Evolutionary conservation across 30 jellyfish, hydroid and myxozoan species (phyloP).

Genomic region (Aurelia coerulea): DNA sequence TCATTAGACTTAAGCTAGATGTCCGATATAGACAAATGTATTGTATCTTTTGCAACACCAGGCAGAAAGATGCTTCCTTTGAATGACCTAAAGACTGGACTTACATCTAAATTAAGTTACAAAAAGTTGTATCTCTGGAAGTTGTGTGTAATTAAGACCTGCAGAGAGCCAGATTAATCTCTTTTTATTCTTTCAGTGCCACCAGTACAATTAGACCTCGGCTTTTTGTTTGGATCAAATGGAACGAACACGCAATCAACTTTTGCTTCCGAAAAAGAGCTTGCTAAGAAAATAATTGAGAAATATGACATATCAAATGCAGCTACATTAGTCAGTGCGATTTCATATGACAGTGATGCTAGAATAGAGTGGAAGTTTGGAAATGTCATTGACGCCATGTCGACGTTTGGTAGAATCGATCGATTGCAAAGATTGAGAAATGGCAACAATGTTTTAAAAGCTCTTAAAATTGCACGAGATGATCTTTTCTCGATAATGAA

Average conservation of each 20-base stretch:
- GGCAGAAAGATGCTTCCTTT: too few relatives aligned
- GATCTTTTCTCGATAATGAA: conserved; percentile 12
- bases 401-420: conserved; percentile 4
- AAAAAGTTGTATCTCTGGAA: neutral
- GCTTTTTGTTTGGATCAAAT: conserved; percentile 50
- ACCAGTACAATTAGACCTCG: conserved; percentile 67
- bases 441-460: conserved; percentile 40
- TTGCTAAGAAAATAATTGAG: conserved; percentile 26
- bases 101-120: too few relatives aligned
- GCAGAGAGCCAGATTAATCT: too few relatives aligned
- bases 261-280: conserved; percentile 56
- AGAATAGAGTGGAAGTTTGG: conserved; percentile 34
- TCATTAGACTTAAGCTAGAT: too few relatives aligned
- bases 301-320: conserved; percentile 25
- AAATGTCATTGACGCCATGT: neutral
- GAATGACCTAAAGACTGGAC: neutral
- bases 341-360: conserved; percentile 28
- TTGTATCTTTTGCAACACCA: too few relatives aligned
- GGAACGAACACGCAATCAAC: conserved; percentile 12
- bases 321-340: conserved; percentile 51
- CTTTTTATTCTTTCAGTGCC: conserved; percentile 38
- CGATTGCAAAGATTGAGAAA: neutral
- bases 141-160: too few relatives aligned
- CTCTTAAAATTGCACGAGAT: conserved; percentile 49
- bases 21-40: too few relatives aligned